Evolutionary conservation across 2,888 invertebrate species (phyloP).

Genomic region (Philonicus albiceps): DNA sequence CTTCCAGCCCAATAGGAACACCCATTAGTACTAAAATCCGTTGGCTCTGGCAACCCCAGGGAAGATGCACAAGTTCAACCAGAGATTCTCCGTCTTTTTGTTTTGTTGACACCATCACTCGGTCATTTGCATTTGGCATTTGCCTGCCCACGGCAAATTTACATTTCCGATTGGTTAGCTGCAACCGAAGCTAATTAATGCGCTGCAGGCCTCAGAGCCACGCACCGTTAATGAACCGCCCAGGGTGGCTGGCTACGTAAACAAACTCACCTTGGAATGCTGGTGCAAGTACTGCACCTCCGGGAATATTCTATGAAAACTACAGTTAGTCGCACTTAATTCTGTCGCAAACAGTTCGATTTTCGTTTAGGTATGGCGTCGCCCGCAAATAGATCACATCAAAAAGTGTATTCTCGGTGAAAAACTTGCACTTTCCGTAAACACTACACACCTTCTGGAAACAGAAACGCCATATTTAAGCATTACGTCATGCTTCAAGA

Average conservation of each 20-base stretch:
- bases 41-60: not conserved
- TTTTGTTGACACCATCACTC: not conserved
- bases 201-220: not conserved
- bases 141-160: not conserved
- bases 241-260: not conserved
- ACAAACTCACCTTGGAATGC: constrained; percentile 19
- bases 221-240: not conserved
- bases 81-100: not conserved
- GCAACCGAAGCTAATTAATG: not conserved
- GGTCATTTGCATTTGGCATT: not conserved
- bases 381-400: not conserved
- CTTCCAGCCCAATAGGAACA: not conserved
- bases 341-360: not conserved
- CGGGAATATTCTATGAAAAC: not conserved
- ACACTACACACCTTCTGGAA: constrained; percentile 35
- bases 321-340: not conserved
- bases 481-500: constrained; percentile 44
- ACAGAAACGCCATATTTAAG: constrained; percentile 46
- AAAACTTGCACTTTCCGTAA: constrained; percentile 30
- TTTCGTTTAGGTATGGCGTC: not conserved
- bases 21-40: not conserved
- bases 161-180: not conserved
- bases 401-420: not conserved
- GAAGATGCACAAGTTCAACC: not conserved
- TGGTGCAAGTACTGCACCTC: not conserved